Evolutionary conservation across 2,113 vertebrate genomes (phyloP).

Genomic region (Anarhynchus alexandrinus): DNA sequence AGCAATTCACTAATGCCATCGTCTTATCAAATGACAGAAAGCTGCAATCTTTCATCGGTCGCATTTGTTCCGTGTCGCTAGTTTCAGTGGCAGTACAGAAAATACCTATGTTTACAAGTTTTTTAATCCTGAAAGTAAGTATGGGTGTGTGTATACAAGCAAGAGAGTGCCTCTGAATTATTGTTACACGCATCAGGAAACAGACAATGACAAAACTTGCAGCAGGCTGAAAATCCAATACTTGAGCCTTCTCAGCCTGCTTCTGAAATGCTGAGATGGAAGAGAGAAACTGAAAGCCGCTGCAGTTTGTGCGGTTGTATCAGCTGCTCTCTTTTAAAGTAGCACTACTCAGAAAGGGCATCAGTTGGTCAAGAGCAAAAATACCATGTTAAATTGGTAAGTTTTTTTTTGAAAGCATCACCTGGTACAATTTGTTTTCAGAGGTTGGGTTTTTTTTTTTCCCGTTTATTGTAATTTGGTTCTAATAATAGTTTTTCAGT

Average conservation of each 20-base stretch:
- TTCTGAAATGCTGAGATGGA: not conserved
- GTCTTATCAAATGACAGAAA: conserved; percentile 69
- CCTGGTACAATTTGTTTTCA: not conserved
- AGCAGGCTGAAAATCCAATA: not conserved
- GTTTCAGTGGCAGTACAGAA: not conserved
- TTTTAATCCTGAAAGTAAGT: conserved; percentile 3
- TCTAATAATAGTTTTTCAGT: not conserved
- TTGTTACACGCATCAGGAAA: not conserved
- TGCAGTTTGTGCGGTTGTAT: not conserved
- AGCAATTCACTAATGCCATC: conserved; percentile 43
- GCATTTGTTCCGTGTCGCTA: conserved; percentile 79
- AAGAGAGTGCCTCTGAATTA: not conserved
- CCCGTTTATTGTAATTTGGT: not conserved
- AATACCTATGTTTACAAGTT: conserved; percentile 5
- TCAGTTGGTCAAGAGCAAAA: not conserved
- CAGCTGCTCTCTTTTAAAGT: conserved; percentile 3
- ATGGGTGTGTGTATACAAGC: not conserved
- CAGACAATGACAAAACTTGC: not conserved
- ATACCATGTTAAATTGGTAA: not conserved
- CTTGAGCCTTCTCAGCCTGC: not conserved
- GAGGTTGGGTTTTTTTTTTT: not conserved
- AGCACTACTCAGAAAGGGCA: not conserved
- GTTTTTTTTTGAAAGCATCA: not conserved
- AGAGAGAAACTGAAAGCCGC: conserved; percentile 11
- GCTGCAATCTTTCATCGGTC: conserved; percentile 71